Conservation (phyloP, 1,140 invertebrate genomes). For the Lysiphlebus fabarum region DNA sequence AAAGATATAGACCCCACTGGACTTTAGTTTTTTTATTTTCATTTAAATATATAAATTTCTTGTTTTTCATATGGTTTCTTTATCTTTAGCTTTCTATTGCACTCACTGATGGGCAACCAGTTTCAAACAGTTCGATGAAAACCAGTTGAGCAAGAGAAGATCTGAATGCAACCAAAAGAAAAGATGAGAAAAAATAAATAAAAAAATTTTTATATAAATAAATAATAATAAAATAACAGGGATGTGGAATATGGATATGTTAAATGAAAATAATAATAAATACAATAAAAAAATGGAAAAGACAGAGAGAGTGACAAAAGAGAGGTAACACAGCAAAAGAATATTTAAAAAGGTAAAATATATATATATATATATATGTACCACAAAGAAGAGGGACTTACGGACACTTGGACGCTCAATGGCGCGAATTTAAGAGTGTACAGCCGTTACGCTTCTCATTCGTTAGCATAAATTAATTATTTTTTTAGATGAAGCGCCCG, state of each 20-base stretch:
- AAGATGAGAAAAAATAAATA: neutral
- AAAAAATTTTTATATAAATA: too few relatives aligned
- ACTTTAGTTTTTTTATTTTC: neutral
- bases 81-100: constrained; percentile 10
- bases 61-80: constrained; percentile 5
- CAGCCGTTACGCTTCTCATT: constrained; percentile 55
- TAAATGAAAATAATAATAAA: too few relatives aligned
- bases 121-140: constrained; percentile 51
- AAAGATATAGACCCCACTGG: constrained; percentile 5
- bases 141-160: constrained; percentile 45
- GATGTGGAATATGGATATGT: too few relatives aligned
- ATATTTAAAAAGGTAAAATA: constrained; percentile 29
- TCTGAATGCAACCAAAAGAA: constrained; percentile 10
- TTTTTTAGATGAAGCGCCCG: constrained; percentile 35
- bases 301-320: constrained; percentile 27
- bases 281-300: constrained; percentile 3
- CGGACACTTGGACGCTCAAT: constrained; percentile 55
- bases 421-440: constrained; percentile 53
- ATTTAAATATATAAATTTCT: neutral
- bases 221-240: too few relatives aligned
- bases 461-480: constrained; percentile 57
- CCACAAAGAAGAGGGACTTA: constrained; percentile 44
- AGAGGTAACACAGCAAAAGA: constrained; percentile 17
- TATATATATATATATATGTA: too few relatives aligned
- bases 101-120: constrained; percentile 41